Percentiles rank a stretch among this genome's conserved stretches.
phyloP scores from a whole-genome alignment of 37 sponge, comb jelly and placozoan genomes.

The Geodia barretti region DNA sequence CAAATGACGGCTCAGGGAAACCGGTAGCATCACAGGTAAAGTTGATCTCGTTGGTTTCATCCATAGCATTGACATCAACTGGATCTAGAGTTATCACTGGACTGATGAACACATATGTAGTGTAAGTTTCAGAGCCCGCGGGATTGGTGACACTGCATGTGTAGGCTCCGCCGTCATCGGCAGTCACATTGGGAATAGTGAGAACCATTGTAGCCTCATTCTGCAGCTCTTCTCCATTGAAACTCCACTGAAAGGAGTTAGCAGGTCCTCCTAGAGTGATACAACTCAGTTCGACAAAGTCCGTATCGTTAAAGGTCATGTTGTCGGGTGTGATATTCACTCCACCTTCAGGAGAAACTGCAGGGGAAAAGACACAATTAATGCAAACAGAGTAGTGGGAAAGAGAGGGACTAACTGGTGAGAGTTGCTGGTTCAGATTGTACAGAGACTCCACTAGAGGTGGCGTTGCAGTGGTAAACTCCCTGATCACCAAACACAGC shows the following conservation, averaged over 20 bases:
- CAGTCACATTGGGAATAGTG: background rate
- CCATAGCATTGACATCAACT: constrained; percentile 2
- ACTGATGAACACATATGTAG: constrained; percentile 16
- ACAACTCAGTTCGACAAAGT: constrained; percentile 30
- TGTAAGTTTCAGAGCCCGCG: constrained; percentile 47
- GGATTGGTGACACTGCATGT: constrained; percentile 58
- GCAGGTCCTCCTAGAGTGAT: constrained; percentile 49
- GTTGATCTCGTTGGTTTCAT: background rate
- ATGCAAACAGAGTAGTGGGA: background rate
- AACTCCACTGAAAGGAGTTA: constrained; percentile 28
- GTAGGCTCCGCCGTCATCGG: constrained; percentile 39
- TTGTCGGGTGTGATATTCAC: background rate
- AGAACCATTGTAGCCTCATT: background rate
- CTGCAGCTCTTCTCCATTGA: background rate
- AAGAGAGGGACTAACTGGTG: background rate
- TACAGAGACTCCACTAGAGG: background rate
- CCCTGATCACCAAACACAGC: background rate
- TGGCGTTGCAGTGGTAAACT: background rate
- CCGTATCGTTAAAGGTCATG: constrained; percentile 14
- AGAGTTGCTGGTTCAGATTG: background rate
- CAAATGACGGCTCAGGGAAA: constrained; percentile 25
- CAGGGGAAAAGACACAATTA: background rate
- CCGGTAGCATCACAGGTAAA: constrained; percentile 46
- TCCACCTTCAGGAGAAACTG: constrained; percentile 17
- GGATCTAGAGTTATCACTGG: constrained; percentile 21